Evolutionary conservation across 2,113 vertebrate species (phyloP).

Genomic region (Polypterus bichir): DNA sequence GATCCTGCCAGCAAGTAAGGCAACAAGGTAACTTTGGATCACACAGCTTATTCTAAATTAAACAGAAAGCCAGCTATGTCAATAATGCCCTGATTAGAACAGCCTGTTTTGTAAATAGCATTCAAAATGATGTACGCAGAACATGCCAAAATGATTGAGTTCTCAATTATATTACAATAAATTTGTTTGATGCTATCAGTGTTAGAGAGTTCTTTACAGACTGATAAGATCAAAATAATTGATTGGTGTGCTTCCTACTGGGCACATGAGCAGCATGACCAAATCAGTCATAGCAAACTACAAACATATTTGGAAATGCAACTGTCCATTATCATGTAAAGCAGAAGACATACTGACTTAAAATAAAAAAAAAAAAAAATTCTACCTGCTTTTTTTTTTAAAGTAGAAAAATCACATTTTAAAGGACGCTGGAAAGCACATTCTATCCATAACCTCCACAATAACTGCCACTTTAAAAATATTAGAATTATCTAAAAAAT

Average conservation of each 20-base stretch:
- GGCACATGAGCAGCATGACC: constrained; percentile 20
- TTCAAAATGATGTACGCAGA: constrained; percentile 26
- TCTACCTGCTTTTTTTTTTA: too few relatives aligned
- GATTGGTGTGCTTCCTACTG: constrained; percentile 23
- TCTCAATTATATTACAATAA: constrained; percentile 32
- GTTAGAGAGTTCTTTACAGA: constrained; percentile 25
- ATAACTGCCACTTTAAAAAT: too few relatives aligned
- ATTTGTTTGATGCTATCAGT: constrained; percentile 27
- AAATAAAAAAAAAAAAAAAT: too few relatives aligned
- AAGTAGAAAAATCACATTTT: too few relatives aligned
- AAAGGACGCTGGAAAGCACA: too few relatives aligned
- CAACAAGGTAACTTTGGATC: too few relatives aligned
- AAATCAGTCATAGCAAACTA: constrained; percentile 24
- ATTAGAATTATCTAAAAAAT: too few relatives aligned
- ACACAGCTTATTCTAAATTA: background rate
- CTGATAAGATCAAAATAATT: constrained; percentile 35
- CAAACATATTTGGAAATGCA: constrained; percentile 22
- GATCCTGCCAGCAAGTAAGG: too few relatives aligned
- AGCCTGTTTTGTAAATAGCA: constrained; percentile 21
- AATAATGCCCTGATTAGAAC: constrained; percentile 23
- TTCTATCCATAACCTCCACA: too few relatives aligned
- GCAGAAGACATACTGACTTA: too few relatives aligned
- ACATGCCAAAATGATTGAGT: constrained; percentile 31
- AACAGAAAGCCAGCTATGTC: constrained; percentile 22
- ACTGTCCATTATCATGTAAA: constrained; percentile 23